Evolutionary conservation across 2,888 invertebrate genomes (phyloP), one percentile per base, ranked within the genome.

Genomic region (Coremacera marginata): DNA sequence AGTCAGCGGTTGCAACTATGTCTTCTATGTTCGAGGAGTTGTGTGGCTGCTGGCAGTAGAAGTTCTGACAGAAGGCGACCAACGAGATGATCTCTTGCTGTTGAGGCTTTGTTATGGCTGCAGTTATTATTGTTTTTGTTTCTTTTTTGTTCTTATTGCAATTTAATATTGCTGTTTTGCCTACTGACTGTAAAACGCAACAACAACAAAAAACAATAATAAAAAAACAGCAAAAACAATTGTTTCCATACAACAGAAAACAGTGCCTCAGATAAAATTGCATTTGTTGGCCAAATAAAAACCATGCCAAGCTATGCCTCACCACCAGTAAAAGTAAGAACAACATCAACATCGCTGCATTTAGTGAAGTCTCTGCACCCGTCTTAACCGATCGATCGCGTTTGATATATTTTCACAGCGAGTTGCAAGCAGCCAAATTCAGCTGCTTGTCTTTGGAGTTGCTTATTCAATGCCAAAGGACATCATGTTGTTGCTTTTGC

Each of bases 261-360:
- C 82, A 84, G 84, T 84, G 83, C 85, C 84, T 83, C 85, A 84
- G 86, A 86, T 86, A 86, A 73, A 72, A 72, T 25, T 37, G 63
- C 74, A 22, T 60, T 71, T 34, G 71, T 37, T 44, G 62, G 11
- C 71, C 71, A 55, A 31, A 22, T 51, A 25, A 22, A 27, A 44
- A 19, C 4, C n/a, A 31, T 34, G 51, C 62, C 60, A 60, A 14
- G 16, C n/a, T 16, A 3, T n/a, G 22, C 34, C 37, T 14, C 27
- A 37, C n/a, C 62, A 27, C 11, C 25, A 16, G 70, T 37, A 34
- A 79, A 77, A 80, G 79, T 80, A 78, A 71, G 25, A 52, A 37
- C 72, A 76, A 75, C 73, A 70, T 71, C 19, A 70, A 75, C 9
- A 62, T 55, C 27, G 57, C 9, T 14, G 49, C 44, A 49, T 25